These are phyloP conservation scores for Trichogramma evanescens DNA, from an alignment of 2,888 invertebrate species.

Conservation along the genomic window DNA sequence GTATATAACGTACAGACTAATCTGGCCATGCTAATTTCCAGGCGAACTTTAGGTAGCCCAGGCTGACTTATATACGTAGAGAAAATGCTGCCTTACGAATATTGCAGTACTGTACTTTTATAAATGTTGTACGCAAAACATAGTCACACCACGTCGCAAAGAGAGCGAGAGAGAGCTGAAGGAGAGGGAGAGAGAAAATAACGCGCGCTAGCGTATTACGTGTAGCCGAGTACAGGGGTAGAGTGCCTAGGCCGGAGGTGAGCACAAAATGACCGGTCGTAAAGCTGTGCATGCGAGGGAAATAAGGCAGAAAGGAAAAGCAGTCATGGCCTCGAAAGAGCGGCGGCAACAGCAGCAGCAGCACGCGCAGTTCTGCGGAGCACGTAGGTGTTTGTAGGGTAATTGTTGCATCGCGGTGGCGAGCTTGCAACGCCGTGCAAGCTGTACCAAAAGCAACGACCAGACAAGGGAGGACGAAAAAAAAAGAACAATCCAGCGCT, in stretches of 20 bases:
- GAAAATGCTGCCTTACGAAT: slow-evolving; percentile 4
- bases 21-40: slow-evolving; percentile 38
- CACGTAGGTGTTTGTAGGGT: slow-evolving; percentile 1
- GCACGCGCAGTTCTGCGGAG: not conserved
- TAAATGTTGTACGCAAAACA: not conserved
- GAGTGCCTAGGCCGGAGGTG: not conserved
- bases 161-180: not conserved
- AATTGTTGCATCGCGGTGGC: not conserved
- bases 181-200: not conserved
- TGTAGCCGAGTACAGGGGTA: no score
- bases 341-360: not conserved
- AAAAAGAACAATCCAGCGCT: no score
- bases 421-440: not conserved
- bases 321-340: not conserved
- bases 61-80: not conserved
- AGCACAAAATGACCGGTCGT: slow-evolving; percentile 12
- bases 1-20: slow-evolving; percentile 20
- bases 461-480: no score
- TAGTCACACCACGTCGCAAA: not conserved
- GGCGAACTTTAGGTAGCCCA: not conserved
- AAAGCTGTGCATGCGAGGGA: slow-evolving; percentile 11
- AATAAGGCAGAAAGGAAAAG: slow-evolving; percentile 14
- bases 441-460: no score
- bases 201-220: no score
- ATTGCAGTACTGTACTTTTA: not conserved